These are phyloP conservation scores for Polyommatus iphigenia DNA, from an alignment of 2,888 invertebrate genomes.

Conservation along the genomic window DNA sequence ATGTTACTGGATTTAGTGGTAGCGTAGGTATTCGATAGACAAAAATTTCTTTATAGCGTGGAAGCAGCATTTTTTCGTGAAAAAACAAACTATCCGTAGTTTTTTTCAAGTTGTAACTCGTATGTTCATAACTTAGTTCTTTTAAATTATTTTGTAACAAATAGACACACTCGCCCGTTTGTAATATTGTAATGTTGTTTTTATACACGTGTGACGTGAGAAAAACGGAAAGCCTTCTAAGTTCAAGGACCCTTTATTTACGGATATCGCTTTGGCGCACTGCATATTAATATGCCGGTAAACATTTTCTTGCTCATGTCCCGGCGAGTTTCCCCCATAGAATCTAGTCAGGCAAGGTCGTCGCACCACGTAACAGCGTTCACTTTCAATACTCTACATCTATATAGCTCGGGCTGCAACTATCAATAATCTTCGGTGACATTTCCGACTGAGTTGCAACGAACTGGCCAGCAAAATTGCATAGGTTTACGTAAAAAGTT, in stretches of 20 bases:
- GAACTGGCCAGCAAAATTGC: not conserved
- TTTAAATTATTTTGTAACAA: no score
- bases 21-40: no score
- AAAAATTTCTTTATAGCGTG: no score
- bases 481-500: constrained; percentile 8
- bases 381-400: not conserved
- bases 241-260: not conserved
- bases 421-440: constrained; percentile 28
- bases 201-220: no score
- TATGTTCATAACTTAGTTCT: no score
- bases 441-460: constrained; percentile 21
- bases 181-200: not conserved
- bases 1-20: no score
- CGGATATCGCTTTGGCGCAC: not conserved
- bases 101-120: no score
- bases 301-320: constrained; percentile 12
- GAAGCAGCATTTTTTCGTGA: no score
- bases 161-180: no score
- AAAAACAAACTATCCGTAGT: no score
- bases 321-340: constrained; percentile 19
- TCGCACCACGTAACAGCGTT: constrained; percentile 22
- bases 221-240: not conserved
- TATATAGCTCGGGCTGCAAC: not conserved
- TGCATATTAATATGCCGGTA: not conserved
- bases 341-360: constrained; percentile 33